phyloP scores from a whole-genome alignment of 2,113 vertebrate species.

The Columba janthina region DNA sequence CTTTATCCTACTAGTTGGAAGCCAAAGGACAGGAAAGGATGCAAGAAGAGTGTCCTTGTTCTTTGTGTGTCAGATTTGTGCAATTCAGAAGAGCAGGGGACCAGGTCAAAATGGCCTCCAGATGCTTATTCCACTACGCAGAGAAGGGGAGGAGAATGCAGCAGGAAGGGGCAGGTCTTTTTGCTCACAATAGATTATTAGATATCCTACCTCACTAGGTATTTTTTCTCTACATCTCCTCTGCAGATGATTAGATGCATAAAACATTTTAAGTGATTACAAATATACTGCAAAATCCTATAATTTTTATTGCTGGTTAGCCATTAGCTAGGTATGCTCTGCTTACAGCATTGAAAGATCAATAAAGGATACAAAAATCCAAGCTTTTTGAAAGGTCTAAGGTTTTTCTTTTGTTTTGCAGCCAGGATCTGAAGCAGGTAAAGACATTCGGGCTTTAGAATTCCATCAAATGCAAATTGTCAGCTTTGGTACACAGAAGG shows the following conservation, averaged over 20 bases:
- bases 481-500: constrained; percentile 26
- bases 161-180: background rate
- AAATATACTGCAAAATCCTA: background rate
- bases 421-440: background rate
- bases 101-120: background rate
- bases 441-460: background rate
- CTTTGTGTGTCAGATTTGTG: background rate
- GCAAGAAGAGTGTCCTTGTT: background rate
- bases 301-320: background rate
- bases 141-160: background rate
- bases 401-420: background rate
- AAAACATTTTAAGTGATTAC: background rate
- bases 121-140: background rate
- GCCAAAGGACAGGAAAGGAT: background rate
- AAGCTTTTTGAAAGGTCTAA: background rate
- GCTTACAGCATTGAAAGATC: background rate
- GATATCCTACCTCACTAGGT: background rate
- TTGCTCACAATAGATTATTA: background rate
- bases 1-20: background rate
- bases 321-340: background rate
- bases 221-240: background rate
- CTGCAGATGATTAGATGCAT: background rate
- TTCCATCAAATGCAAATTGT: constrained; percentile 12
- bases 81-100: background rate
- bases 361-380: background rate